A percentile compares a stretch with the other conserved stretches of the same genome.
Conservation (phyloP, 2,797 vertebrate genomes). For the Antennarius maculatus region DNA sequence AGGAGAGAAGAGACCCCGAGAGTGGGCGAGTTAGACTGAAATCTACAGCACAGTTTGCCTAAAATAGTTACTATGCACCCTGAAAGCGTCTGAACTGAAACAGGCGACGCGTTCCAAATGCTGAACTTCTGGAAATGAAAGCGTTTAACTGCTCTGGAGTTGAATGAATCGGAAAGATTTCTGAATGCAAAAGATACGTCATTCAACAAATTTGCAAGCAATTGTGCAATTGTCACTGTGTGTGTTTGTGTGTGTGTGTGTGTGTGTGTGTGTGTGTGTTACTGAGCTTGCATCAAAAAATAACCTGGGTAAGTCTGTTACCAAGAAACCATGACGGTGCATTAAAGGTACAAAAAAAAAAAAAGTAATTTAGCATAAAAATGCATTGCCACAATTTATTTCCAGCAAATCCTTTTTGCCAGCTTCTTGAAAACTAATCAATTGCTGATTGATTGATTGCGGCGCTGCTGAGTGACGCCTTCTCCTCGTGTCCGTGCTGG, state of each 20-base stretch:
- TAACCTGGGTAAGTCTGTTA: constrained; percentile 31
- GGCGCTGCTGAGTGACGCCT: constrained; percentile 15
- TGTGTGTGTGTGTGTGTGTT: neutral
- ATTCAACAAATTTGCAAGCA: constrained; percentile 14
- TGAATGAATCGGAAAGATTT: neutral
- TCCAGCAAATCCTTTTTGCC: constrained; percentile 35
- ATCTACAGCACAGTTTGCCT: neutral
- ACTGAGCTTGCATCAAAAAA: constrained; percentile 7
- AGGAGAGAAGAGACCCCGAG: constrained; percentile 26
- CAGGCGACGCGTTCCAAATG: constrained; percentile 1
- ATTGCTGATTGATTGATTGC: constrained; percentile 34
- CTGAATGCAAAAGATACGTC: constrained; percentile 1
- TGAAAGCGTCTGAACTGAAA: neutral
- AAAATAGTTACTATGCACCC: neutral
- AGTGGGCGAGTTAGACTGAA: constrained; percentile 31
- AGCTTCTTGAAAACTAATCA: constrained; percentile 47
- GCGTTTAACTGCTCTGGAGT: constrained; percentile 1
- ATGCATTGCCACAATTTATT: constrained; percentile 34
- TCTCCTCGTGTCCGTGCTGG: constrained; percentile 3
- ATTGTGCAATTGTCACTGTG: neutral
- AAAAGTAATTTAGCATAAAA: neutral
- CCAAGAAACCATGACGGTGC: constrained; percentile 28
- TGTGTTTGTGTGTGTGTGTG: neutral
- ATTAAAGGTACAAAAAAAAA: neutral
- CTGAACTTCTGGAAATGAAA: constrained; percentile 7